These are phyloP conservation scores for Asobara japonica DNA, from an alignment of 1,140 invertebrate genomes.

Conservation along the genomic window DNA sequence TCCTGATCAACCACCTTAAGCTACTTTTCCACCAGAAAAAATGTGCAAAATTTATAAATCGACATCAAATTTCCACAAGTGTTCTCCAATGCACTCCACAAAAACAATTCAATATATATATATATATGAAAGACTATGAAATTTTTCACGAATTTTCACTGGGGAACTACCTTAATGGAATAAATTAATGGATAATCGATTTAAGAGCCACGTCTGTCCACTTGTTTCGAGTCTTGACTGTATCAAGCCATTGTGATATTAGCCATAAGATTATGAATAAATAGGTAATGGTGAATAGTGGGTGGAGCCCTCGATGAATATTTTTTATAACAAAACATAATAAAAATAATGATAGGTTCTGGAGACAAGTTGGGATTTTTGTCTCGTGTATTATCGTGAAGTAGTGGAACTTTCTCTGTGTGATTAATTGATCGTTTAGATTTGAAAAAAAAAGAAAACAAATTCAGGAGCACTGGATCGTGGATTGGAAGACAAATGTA, in stretches of 20 bases:
- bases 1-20: no score
- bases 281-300: slow-evolving; percentile 46
- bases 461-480: not conserved
- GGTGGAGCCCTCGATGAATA: slow-evolving; percentile 43
- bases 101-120: no score
- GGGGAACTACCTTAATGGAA: no score
- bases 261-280: slow-evolving; percentile 55
- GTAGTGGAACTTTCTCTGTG: not conserved
- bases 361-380: not conserved
- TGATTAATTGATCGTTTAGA: slow-evolving; percentile 10
- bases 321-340: slow-evolving; percentile 52
- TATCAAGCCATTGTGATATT: slow-evolving; percentile 64
- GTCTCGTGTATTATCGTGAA: not conserved
- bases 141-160: no score
- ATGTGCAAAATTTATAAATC: no score
- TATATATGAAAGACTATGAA: no score
- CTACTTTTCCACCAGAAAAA: no score
- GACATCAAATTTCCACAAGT: no score
- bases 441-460: not conserved
- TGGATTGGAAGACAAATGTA: not conserved
- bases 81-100: no score
- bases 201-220: slow-evolving; percentile 8
- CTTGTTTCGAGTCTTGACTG: slow-evolving; percentile 50
- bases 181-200: not conserved
- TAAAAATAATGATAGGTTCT: not conserved